Conservation (phyloP, 2,888 invertebrate species). For the Phaonia tiefii region DNA sequence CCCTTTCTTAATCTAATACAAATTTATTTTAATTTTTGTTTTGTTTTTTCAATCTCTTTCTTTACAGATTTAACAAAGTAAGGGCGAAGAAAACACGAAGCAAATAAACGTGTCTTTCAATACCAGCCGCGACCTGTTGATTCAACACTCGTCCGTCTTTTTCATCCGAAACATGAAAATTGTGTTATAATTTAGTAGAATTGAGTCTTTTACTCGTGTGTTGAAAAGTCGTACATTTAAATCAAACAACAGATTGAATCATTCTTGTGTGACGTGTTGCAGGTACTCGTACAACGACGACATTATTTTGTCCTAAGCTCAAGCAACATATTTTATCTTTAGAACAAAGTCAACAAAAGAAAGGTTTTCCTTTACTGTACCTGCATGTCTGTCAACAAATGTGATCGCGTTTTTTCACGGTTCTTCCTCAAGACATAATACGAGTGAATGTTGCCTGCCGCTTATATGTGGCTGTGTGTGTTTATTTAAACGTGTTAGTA, state of each 20-base stretch:
- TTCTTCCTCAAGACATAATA: too few species aligned
- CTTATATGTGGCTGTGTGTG: not conserved
- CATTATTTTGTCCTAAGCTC: slow-evolving; percentile 1
- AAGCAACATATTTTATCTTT: slow-evolving; percentile 2
- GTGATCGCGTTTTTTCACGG: not conserved
- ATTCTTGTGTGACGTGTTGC: slow-evolving; percentile 11
- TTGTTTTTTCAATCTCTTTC: slow-evolving; percentile 27
- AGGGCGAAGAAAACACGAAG: slow-evolving; percentile 25
- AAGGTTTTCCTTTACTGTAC: not conserved
- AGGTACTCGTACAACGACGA: slow-evolving; percentile 2
- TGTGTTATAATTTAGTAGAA: not conserved
- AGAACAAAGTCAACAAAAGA: not conserved
- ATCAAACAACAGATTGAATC: slow-evolving; percentile 18
- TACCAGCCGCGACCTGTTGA: not conserved
- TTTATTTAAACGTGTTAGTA: slow-evolving; percentile 58
- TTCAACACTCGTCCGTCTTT: slow-evolving; percentile 50
- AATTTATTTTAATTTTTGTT: slow-evolving; percentile 15
- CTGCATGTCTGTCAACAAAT: not conserved
- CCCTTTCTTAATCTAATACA: slow-evolving; percentile 54
- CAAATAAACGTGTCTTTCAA: slow-evolving; percentile 39
- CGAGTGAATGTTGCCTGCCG: not conserved
- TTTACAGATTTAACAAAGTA: slow-evolving; percentile 38
- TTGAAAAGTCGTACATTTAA: slow-evolving; percentile 24
- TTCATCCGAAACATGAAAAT: not conserved
- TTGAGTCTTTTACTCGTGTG: not conserved